Conservation (phyloP, 2,797 vertebrate species). For the Columba guinea region DNA sequence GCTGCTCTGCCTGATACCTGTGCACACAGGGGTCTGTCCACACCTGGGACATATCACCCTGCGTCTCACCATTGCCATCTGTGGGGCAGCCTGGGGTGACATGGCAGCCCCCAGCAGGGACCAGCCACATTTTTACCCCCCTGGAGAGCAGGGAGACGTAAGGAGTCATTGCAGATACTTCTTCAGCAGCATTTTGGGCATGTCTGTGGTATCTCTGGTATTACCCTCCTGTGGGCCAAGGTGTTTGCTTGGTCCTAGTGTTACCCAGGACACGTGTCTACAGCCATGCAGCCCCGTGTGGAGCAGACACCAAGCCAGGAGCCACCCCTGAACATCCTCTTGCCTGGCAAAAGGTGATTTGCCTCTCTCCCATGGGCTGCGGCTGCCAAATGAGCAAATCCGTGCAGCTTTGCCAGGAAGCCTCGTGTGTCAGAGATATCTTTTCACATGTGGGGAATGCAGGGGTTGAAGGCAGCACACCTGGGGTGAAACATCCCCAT, state of each 20-base stretch:
- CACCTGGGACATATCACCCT: not conserved
- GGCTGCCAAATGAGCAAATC: not conserved
- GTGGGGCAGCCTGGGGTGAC: not conserved
- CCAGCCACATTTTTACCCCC: not conserved
- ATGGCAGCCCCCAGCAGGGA: not conserved
- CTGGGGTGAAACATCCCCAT: not conserved
- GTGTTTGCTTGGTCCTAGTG: not conserved
- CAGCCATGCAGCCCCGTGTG: rapidly evolving
- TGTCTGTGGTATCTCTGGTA: not conserved
- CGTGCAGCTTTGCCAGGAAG: not conserved
- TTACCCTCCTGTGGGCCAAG: not conserved
- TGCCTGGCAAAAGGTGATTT: not conserved
- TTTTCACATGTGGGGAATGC: not conserved
- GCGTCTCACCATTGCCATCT: not conserved
- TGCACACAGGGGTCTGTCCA: not conserved
- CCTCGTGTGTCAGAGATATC: not conserved
- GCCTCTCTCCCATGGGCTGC: not conserved
- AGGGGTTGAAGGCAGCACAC: not conserved
- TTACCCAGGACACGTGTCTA: not conserved
- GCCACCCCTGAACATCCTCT: not conserved
- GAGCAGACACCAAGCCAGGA: not conserved
- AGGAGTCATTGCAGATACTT: not conserved
- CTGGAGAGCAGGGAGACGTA: not conserved
- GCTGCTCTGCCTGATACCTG: not conserved
- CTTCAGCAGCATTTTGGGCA: not conserved